phyloP scores from a whole-genome alignment of 2,113 vertebrate species.

The Oenanthe melanoleuca region DNA sequence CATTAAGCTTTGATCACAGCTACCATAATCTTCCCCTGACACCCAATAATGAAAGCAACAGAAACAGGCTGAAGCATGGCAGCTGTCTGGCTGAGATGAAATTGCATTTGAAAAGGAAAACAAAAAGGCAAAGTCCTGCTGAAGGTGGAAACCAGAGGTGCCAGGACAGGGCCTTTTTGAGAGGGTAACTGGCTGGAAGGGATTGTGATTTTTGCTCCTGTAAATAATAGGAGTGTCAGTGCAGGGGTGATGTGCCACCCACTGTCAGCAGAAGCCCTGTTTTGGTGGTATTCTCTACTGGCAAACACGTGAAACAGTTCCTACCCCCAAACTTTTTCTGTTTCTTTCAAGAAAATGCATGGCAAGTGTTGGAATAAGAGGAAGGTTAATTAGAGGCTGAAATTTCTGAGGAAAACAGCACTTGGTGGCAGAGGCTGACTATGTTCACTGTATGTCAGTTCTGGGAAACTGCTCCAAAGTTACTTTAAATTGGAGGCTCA shows the following conservation, averaged over 20 bases:
- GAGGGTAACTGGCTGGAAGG: not conserved
- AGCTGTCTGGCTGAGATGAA: not conserved
- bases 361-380: not conserved
- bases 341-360: not conserved
- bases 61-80: not conserved
- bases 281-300: not conserved
- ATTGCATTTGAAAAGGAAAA: not conserved
- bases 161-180: not conserved
- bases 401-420: not conserved
- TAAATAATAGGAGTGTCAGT: not conserved
- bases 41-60: conserved; percentile 4
- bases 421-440: not conserved
- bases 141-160: not conserved
- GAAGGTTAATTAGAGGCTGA: not conserved
- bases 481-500: not conserved
- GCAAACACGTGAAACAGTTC: not conserved
- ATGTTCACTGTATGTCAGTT: not conserved
- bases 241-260: not conserved
- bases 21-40: conserved; percentile 9
- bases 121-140: not conserved
- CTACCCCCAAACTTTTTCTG: not conserved
- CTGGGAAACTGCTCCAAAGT: not conserved
- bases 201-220: not conserved
- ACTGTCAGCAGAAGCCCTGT: not conserved
- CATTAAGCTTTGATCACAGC: conserved; percentile 14